A percentile compares a stretch with the other conserved stretches of the same genome.
phyloP scores from a whole-genome alignment of 1,140 invertebrate species.

The Drosophila novamexicana region DNA sequence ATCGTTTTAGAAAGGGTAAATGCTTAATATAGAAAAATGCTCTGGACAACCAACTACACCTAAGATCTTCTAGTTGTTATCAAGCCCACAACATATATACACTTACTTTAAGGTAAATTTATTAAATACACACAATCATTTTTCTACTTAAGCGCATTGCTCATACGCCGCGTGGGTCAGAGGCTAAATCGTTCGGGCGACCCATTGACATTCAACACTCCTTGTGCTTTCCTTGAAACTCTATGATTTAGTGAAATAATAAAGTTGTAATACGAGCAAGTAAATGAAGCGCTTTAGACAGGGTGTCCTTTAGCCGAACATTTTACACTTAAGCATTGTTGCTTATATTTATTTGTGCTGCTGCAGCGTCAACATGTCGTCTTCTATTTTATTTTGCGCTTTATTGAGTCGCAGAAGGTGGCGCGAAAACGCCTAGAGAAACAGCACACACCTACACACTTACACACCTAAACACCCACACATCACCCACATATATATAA shows the following conservation, averaged over 20 bases:
- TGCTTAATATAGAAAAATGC: background rate
- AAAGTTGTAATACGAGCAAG: background rate
- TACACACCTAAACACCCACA: background rate
- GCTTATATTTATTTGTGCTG: conserved; percentile 30
- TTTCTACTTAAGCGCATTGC: conserved; percentile 3
- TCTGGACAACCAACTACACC: background rate
- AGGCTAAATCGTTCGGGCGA: background rate
- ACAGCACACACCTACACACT: conserved; percentile 6
- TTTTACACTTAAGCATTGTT: background rate
- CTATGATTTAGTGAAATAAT: background rate
- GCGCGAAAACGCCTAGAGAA: conserved; percentile 31
- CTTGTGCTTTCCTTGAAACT: background rate
- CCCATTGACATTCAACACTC: background rate
- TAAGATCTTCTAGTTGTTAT: background rate
- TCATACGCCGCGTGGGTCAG: conserved; percentile 27
- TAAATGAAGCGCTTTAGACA: background rate
- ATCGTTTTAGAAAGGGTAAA: background rate
- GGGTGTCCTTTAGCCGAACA: conserved; percentile 3
- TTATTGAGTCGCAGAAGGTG: conserved; percentile 48
- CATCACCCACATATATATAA: too few species aligned
- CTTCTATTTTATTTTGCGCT: conserved; percentile 55
- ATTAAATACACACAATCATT: conserved; percentile 13
- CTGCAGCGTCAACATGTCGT: conserved; percentile 41
- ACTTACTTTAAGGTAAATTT: conserved; percentile 43
- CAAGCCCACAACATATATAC: conserved; percentile 30